Evolutionary conservation across 1,140 invertebrate species (phyloP), one percentile per base, ranked within the genome.

Genomic region (Macrobrachium rosenbergii): DNA sequence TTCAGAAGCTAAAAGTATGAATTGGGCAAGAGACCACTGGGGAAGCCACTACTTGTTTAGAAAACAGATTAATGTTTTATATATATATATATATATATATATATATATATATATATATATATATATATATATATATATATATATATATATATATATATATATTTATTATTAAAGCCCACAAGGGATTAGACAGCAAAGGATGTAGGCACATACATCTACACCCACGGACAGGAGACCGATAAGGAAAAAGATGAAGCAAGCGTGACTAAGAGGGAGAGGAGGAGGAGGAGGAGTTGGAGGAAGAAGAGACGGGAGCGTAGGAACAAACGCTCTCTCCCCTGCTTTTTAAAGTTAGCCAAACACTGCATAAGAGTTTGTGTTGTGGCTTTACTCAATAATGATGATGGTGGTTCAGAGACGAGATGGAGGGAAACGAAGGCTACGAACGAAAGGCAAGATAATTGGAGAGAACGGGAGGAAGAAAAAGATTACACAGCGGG

Each of bases 71-170:
- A 14, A 76, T 43, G n/a, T n/a, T n/a, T 52, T 21, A 58, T 52
- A 59, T 52, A 77, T 52, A 77, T 21, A 77, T 52, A 77, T 21
- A 77, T 52, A 77, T 21, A 77, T n/a, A 77, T 52, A 77, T 21
- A 78, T 58, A 78, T 58, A 72, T 23, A 19, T 14, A n/a, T 23
- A 72, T 23, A 72, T 23, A 72, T 12, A 72, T 12, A 72, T 12
- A 72, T 12, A 72, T 12, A 72, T 12, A 72, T 12, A 19, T 12
- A n/a, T 23, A 72, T 23, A n/a, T 12, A 72, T 12, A 72, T 12
- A n/a, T 12, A 72, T 23, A 72, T 12, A 17, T 12, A 72, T 12
- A n/a, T 12, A 72, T 23, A 72, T 23, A 72, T 12, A 72, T 12
- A 19, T 12, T 12, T 23, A 72, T 12, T 12, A 72, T 23, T 10